Base-by-base conservation (phyloP, 2,113 vertebrate species). In the Jaculus jaculus region DNA sequence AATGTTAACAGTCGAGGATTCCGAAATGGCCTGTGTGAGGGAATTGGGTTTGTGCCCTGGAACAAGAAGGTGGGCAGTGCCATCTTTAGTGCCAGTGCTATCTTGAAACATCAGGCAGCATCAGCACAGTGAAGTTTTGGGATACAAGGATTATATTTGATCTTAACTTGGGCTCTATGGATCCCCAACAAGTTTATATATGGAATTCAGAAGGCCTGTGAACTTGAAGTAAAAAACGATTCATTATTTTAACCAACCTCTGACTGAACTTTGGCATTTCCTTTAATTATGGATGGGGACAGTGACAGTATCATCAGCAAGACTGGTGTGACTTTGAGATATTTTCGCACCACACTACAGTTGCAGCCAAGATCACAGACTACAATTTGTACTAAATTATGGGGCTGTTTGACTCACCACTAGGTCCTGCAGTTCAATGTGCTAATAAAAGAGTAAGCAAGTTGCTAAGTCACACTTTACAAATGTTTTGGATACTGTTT, bases 191-290 rank as follows among this genome's bases (percentile, higher is more conserved):
- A 30, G 17, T 34, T 78, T 17, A 21, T 54, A 32, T n/a, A n/a
- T 74, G 23, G 30, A 75, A 71, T 78, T 85, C 30, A 93, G 75
- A 84, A 34, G 1, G 7, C 74, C n/a, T 63, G 5, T n/a, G 39
- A 84, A 80, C 5, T 77, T 73, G 58, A 61, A 85, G 28, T 28
- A 81, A 47, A 66, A 90, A 69, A 84, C 87, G 73, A 75, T 51
- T 78, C 26, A 78, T 74, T 79, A 65, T 89, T 92, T 85, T 65
- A n/a, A 65, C 9, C 88, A 81, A 26, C 20, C 15, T 86, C 71
- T 86, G 74, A 85, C 5, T 24, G 60, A 86, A 93, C 34, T 28
- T 90, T 74, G 47, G 28, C 51, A 71, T 85, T 85, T 73, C 34
- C 73, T 93, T 93, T 87, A 7, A 34, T 89, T 78, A 73, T 63